phyloP scores from a whole-genome alignment of 1,140 invertebrate species.

The Apis dorsata region DNA sequence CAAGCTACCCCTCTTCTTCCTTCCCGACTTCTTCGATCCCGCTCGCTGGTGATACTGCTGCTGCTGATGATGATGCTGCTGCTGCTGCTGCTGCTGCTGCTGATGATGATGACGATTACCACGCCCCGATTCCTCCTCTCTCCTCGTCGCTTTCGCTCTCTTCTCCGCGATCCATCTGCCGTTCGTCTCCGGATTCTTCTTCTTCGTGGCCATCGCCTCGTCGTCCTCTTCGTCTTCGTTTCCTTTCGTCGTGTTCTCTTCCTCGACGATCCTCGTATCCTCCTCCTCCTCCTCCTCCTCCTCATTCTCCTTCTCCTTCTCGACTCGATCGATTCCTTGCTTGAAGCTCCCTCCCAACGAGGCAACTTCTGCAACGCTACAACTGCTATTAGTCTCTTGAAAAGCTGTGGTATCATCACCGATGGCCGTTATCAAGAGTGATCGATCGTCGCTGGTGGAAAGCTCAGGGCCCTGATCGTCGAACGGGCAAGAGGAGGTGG shows the following conservation, averaged over 20 bases:
- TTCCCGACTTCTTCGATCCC: conserved; percentile 6
- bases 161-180: neutral
- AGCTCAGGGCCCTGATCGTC: neutral
- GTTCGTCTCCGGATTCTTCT: neutral
- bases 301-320: too few species aligned
- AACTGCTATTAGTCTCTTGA: too few species aligned
- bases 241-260: neutral
- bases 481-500: neutral
- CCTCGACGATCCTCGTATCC: neutral
- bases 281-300: too few species aligned
- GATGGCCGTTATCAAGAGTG: too few species aligned
- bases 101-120: neutral
- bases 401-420: too few species aligned
- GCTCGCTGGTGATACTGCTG: neutral
- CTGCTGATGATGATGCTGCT: too few species aligned
- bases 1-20: conserved; percentile 28
- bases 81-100: too few species aligned
- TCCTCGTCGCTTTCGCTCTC: neutral
- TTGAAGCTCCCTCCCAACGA: neutral
- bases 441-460: neutral
- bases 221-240: fast-evolving
- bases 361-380: neutral
- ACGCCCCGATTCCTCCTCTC: neutral
- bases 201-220: neutral
- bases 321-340: too few species aligned